Base-by-base conservation (phyloP, 2,797 vertebrate species). In the Enoplosus armatus region DNA sequence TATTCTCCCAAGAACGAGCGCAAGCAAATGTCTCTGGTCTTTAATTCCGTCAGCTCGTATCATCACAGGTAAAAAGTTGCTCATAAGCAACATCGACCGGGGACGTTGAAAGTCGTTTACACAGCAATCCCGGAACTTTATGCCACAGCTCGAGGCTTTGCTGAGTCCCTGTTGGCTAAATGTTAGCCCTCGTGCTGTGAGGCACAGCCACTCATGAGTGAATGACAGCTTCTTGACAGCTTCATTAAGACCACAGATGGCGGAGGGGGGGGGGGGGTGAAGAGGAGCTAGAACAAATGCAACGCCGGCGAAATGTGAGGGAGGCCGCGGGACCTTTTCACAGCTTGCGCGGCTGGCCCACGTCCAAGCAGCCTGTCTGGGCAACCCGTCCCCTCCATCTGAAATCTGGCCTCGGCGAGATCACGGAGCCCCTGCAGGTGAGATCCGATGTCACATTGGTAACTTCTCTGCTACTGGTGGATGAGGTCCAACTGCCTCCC, bases 231-330 rank as follows among this genome's bases (percentile, higher is more conserved):
- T 86, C 82, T 89, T 82, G 91, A 91, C 93, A 87, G 90, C 92
- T 94, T 93, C 91, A 93, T 94, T 93, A 94, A 87, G 87, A 89
- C 74, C 88, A 82, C 95, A 94, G 94, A 95, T 95, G 94, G 93
- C 72, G 16, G 64, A 77, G 83, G 77, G 87, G 80, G 79, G 16
- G 64, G 78, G 83, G 77, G 87, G 80, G 79, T 68, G 74, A 64
- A 74, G 86, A 89, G 75, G 83, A 77, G 72, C 85, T 85, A 77
- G 89, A 94, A 91, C 91, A 93, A 92, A 94, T 92, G 85, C 85
- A 94, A 77, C 43, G 78, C 79, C 88, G 83, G 82, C 43, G 33
- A 84, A 87, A 86, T 88, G 87, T 71, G 87, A 89, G 83, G 71
- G 75, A 93, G 89, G 91, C 91, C 60, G 75, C 75, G 55, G 91